Conservation (phyloP, 1,140 invertebrate genomes). For the Diorhabda elongata region DNA sequence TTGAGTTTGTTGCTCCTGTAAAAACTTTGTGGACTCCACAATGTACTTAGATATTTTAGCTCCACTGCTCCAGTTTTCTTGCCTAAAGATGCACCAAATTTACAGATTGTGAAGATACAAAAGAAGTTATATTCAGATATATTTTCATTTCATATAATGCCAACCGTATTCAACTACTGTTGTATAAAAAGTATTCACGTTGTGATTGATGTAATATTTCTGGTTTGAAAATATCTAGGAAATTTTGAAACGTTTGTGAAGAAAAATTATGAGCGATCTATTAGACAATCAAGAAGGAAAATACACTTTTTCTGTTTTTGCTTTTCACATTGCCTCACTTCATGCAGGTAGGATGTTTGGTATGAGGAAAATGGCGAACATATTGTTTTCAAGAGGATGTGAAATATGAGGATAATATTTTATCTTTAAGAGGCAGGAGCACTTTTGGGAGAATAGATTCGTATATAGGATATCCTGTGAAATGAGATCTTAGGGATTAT, state of each 20-base stretch:
- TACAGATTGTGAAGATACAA: no score
- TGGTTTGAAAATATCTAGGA: background rate
- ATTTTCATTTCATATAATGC: no score
- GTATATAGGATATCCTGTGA: background rate
- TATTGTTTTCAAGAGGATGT: background rate
- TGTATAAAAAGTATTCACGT: background rate
- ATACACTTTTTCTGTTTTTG: constrained; percentile 1
- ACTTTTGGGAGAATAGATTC: background rate
- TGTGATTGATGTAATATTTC: background rate
- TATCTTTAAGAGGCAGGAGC: background rate
- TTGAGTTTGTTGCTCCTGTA: no score
- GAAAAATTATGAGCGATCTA: background rate
- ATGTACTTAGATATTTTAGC: no score
- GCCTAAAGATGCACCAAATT: no score
- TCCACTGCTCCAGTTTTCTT: no score
- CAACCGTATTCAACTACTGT: no score
- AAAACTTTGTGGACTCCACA: no score
- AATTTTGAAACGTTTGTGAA: background rate
- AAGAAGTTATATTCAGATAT: no score
- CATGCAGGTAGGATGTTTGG: constrained; percentile 1
- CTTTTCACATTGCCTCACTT: background rate
- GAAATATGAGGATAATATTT: background rate
- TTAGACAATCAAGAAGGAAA: background rate
- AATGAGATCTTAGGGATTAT: background rate
- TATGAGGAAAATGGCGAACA: background rate